These are phyloP conservation scores for Minunthozetes semirufus DNA, from an alignment of 2,888 invertebrate species.

Conservation along the genomic window DNA sequence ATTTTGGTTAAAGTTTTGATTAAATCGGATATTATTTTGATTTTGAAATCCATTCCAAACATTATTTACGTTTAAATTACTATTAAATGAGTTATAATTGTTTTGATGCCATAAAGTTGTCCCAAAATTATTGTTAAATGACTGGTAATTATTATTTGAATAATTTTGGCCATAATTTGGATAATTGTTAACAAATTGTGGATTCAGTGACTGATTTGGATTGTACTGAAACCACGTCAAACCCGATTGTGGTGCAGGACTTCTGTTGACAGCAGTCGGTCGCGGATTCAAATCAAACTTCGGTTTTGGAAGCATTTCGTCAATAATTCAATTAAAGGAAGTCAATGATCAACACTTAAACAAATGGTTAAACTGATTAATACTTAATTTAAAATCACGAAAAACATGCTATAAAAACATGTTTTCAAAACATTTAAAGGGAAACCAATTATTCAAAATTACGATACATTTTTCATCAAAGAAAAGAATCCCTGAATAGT, in stretches of 20 bases:
- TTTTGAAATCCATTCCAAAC: neutral
- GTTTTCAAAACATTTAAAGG: no score
- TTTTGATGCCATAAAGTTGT: neutral
- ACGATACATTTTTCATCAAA: no score
- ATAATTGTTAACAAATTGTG: neutral
- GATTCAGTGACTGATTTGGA: neutral
- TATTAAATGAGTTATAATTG: neutral
- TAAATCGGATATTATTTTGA: neutral
- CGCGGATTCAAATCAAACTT: neutral
- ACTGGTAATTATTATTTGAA: neutral
- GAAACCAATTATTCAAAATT: no score
- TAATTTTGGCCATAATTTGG: neutral
- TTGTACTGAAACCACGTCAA: constrained; percentile 15
- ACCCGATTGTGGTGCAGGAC: neutral
- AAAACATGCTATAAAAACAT: no score
- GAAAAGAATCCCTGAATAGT: no score
- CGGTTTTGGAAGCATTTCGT: constrained; percentile 19
- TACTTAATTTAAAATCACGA: no score
- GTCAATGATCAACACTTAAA: no score
- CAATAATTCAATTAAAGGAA: neutral
- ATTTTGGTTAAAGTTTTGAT: neutral
- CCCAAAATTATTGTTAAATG: neutral
- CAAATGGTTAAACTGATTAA: no score
- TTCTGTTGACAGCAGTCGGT: neutral
- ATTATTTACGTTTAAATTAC: neutral